A percentile compares a stretch with the other conserved stretches of the same genome.
Conservation (phyloP, 2,888 invertebrate genomes). For the Molanna angustata region DNA sequence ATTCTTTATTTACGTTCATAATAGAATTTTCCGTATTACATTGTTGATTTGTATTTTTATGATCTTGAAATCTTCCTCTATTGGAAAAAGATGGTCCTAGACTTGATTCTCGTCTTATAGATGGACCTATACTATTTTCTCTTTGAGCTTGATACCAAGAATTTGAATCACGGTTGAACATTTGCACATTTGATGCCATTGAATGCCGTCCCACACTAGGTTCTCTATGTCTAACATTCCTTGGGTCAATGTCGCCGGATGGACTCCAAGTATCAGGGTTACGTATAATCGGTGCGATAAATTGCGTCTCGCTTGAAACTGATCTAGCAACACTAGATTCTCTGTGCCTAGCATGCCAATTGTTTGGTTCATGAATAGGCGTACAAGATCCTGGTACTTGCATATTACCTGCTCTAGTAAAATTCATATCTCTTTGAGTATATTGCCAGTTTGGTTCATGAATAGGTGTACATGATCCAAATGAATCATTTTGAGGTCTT, state of each 20-base stretch:
- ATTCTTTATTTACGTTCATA: too few relatives aligned
- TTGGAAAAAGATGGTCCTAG: too few relatives aligned
- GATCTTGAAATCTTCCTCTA: too few relatives aligned
- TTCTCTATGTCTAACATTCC: conserved; percentile 4
- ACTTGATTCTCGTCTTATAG: conserved; percentile 9
- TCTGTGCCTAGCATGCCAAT: neutral
- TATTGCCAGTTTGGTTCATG: neutral
- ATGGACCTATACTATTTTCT: neutral
- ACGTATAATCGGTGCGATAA: neutral
- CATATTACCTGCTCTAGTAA: neutral
- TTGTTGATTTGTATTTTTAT: too few relatives aligned
- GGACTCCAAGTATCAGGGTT: neutral
- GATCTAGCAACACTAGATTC: neutral
- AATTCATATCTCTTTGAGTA: neutral
- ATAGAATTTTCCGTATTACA: too few relatives aligned
- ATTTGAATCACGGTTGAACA: conserved; percentile 2
- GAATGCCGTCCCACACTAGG: conserved; percentile 2
- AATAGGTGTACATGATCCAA: neutral
- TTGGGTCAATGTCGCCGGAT: neutral
- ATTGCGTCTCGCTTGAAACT: neutral
- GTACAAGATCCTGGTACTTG: neutral
- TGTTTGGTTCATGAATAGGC: too few relatives aligned
- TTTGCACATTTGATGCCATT: too few relatives aligned
- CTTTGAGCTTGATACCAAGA: too few relatives aligned
- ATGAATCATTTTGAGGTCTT: neutral